phyloP scores from a whole-genome alignment of 2,113 vertebrate species.

The Patagioenas fasciata region DNA sequence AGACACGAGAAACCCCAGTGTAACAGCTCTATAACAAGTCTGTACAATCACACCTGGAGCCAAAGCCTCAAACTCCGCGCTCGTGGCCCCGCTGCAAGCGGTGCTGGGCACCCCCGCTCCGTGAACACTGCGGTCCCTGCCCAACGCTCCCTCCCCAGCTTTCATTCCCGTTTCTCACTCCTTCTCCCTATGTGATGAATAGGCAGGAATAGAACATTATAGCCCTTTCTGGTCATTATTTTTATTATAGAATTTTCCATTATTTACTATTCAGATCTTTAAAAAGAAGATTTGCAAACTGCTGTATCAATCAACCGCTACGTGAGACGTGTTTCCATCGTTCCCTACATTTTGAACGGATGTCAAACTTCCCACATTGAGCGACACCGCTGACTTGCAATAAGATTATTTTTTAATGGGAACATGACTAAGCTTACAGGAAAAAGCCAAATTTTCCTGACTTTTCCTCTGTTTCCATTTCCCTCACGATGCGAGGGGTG shows the following conservation, averaged over 20 bases:
- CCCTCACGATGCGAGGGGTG: rapidly evolving
- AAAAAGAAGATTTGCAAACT: neutral
- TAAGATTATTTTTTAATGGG: neutral
- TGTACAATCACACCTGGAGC: neutral
- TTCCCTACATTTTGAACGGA: rapidly evolving
- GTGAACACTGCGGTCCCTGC: neutral
- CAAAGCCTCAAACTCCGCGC: neutral
- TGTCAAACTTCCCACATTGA: neutral
- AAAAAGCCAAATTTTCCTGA: neutral
- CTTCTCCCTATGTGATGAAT: rapidly evolving
- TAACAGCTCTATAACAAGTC: neutral
- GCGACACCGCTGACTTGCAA: neutral
- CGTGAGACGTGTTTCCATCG: neutral
- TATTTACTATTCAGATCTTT: neutral
- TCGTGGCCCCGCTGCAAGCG: neutral
- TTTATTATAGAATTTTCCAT: neutral
- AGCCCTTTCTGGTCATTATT: neutral
- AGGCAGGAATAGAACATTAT: neutral
- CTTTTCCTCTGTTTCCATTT: neutral
- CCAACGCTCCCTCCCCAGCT: neutral
- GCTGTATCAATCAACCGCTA: neutral
- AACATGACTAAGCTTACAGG: rapidly evolving
- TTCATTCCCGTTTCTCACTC: neutral
- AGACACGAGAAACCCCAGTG: rapidly evolving
- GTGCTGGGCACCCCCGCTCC: rapidly evolving